Conservation (phyloP, 1,140 invertebrate species). For the Hylaeus anthracinus region DNA sequence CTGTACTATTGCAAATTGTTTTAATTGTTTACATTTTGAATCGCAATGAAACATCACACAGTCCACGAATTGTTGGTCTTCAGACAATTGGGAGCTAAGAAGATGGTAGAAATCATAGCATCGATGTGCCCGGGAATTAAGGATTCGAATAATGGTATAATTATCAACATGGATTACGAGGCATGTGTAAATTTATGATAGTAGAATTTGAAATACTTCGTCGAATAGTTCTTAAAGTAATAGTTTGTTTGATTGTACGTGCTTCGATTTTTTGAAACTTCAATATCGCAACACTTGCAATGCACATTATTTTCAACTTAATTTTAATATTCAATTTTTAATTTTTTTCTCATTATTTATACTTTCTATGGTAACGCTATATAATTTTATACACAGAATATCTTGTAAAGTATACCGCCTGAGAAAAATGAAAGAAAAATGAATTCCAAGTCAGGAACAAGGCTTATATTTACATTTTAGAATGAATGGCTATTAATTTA, state of each 20-base stretch:
- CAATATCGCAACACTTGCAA: background rate
- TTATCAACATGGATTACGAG: constrained; percentile 77
- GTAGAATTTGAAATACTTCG: background rate
- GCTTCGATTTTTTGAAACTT: no score
- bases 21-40: background rate
- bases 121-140: constrained; percentile 69
- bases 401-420: background rate
- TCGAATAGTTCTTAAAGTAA: background rate
- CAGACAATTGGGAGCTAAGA: constrained; percentile 51
- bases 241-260: background rate
- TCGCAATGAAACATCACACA: background rate
- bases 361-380: background rate
- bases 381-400: no score
- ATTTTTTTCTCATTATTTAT: background rate
- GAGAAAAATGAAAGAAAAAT: background rate
- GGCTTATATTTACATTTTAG: background rate
- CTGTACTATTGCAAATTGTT: background rate
- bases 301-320: background rate
- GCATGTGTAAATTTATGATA: constrained; percentile 27
- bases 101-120: constrained; percentile 66
- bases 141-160: constrained; percentile 58
- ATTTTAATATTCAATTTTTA: background rate
- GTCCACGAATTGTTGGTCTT: constrained; percentile 44
- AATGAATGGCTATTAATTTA: background rate
- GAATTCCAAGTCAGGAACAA: no score